phyloP scores from a whole-genome alignment of 2,888 invertebrate genomes.

The Empis livida region DNA sequence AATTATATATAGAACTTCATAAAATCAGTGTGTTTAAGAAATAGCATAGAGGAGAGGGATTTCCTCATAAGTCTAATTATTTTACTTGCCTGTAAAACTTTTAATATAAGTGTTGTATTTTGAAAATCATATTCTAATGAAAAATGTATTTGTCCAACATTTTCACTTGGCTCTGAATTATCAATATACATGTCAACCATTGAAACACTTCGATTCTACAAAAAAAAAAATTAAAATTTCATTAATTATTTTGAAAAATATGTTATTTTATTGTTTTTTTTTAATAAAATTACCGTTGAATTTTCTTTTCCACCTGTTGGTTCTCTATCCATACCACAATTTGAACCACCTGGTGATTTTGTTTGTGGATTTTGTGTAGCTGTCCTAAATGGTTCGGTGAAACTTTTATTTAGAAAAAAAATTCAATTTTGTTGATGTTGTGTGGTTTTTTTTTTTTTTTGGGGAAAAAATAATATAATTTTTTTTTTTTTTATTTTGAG shows the following conservation, averaged over 20 bases:
- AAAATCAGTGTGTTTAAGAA: no score
- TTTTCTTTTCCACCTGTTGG: conserved; percentile 20
- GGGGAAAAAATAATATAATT: no score
- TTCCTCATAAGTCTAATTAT: no score
- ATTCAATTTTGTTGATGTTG: background rate
- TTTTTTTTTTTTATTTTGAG: no score
- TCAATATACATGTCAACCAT: conserved; percentile 93
- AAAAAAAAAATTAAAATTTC: background rate
- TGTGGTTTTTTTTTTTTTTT: background rate
- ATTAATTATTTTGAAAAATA: no score
- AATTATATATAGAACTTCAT: no score
- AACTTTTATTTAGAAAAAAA: conserved; percentile 12
- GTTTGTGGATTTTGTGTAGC: conserved; percentile 44
- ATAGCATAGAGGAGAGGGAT: no score
- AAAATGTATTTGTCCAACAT: conserved; percentile 90
- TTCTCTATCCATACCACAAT: conserved; percentile 37
- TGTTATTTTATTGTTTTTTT: no score
- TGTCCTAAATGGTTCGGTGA: conserved; percentile 19
- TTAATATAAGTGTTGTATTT: conserved; percentile 78
- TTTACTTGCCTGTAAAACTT: conserved; percentile 69
- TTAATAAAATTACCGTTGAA: conserved; percentile 15
- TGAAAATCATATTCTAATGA: conserved; percentile 89
- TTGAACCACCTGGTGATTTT: conserved; percentile 62
- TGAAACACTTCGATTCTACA: conserved; percentile 72
- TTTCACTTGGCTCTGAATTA: conserved; percentile 83